These are phyloP conservation scores for Ladona fulva DNA, from an alignment of 1,140 invertebrate genomes.

Conservation along the genomic window DNA sequence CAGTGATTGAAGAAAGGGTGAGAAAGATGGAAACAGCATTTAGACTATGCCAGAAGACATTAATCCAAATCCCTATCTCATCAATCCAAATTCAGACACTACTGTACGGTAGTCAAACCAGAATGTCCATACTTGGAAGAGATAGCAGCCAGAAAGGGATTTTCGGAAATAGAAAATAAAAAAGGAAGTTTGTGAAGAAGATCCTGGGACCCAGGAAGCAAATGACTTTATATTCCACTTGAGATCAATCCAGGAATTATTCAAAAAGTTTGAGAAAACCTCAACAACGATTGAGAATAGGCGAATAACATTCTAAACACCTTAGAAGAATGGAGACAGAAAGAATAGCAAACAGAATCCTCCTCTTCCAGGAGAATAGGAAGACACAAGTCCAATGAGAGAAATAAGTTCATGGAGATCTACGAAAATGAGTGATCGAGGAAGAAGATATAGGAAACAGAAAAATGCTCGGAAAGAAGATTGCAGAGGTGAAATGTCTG, in stretches of 20 bases:
- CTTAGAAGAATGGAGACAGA: neutral
- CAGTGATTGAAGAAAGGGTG: neutral
- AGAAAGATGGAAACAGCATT: neutral
- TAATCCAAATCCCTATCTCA: neutral
- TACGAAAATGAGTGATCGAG: no score
- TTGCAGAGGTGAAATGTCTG: no score
- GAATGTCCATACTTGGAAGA: neutral
- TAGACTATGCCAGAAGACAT: neutral
- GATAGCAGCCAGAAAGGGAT: neutral
- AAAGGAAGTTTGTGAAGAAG: neutral
- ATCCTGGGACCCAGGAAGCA: neutral
- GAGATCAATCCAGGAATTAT: neutral
- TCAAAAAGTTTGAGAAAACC: neutral
- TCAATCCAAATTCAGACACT: neutral
- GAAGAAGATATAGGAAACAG: no score
- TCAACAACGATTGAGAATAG: neutral
- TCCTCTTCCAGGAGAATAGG: no score
- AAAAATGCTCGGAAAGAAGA: no score
- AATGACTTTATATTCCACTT: neutral
- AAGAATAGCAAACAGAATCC: neutral
- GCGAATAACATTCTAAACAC: neutral
- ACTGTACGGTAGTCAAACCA: neutral
- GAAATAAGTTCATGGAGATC: no score
- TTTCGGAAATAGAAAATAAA: neutral
- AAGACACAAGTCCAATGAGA: neutral